A percentile compares a stretch with the other conserved stretches of the same genome.
These are phyloP conservation scores for Pseudorectes ferrugineus DNA, from an alignment of 2,113 vertebrate genomes.

Conservation along the genomic window DNA sequence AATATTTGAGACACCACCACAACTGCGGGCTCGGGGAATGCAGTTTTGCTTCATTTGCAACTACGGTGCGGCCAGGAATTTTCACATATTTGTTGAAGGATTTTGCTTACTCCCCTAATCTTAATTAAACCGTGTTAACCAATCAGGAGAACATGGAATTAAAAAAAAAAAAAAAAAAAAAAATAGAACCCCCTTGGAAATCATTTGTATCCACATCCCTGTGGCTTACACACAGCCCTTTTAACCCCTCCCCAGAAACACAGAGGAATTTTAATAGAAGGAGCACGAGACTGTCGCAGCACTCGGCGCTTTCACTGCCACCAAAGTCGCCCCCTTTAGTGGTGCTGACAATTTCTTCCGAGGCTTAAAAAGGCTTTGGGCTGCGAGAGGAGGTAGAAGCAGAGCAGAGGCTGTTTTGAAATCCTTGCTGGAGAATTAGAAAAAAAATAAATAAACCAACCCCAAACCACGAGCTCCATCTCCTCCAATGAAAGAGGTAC, in stretches of 20 bases:
- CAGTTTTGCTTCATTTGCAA: slow-evolving; percentile 15
- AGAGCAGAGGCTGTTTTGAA: slow-evolving; percentile 26
- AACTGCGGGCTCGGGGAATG: neutral
- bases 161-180: neutral
- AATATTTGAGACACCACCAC: neutral
- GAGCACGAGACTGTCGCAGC: neutral
- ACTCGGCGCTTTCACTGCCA: neutral
- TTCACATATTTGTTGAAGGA: neutral
- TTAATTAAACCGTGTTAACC: neutral
- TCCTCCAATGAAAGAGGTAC: slow-evolving; percentile 73
- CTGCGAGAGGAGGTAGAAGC: neutral
- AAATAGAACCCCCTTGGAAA: neutral
- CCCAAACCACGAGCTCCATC: slow-evolving; percentile 52
- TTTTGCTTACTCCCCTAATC: neutral
- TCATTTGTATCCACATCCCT: neutral
- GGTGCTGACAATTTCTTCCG: neutral
- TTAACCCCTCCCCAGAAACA: neutral
- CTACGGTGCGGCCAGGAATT: neutral
- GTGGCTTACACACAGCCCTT: neutral
- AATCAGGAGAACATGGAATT: neutral
- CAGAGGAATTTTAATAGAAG: slow-evolving; percentile 17
- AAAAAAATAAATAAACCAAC: neutral
- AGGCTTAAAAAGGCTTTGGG: neutral
- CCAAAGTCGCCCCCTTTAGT: neutral
- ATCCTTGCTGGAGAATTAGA: slow-evolving; percentile 14